Evolutionary conservation across 2,888 invertebrate species (phyloP), one percentile per base, ranked within the genome.

Genomic region (Perizoma affinitatum): DNA sequence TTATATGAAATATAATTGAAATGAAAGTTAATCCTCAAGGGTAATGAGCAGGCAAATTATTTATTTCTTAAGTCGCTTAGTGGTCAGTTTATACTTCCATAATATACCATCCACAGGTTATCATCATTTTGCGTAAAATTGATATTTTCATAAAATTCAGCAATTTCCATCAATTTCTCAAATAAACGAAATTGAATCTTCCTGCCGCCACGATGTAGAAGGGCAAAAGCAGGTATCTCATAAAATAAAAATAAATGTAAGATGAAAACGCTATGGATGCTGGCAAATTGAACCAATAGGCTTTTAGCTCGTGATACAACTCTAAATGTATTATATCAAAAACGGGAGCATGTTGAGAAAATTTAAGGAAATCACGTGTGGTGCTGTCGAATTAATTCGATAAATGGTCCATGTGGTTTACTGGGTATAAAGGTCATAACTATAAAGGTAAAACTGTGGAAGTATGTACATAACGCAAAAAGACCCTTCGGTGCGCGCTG

Each of bases 241-340:
- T 63, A 59, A 58, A 63, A 66, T 66, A 60, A 61, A 68, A 68
- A 66, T 65, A 68, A 65, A 68, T 58, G 65, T 60, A 54, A 67
- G 55, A 63, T 63, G 58, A 61, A 45, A 57, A 48, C 63, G 54
- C 47, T 59, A 60, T 49, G 36, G 58, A 41, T 48, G 62, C 62
- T 49, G 38, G 52, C 52, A 58, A 63, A 58, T 58, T 63, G 51
- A 45, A 52, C 41, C 58, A 45, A 63, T 45, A 52, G 52, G 38
- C 49, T 38, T n/a, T 36, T 42, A 55, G 7, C 38, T 38, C 42
- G 11, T 48, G 55, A 48, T 42, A 6, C 48, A 41, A 48, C 42
- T 48, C n/a, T 36, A 49, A 49, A 10, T 9, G 36, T 58, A 58
- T 38, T 42, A 47, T 46, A 58, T 45, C 53, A 49, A 58, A 53